phyloP scores from a whole-genome alignment of 1,140 invertebrate genomes.

The Solenopsis fugax region DNA sequence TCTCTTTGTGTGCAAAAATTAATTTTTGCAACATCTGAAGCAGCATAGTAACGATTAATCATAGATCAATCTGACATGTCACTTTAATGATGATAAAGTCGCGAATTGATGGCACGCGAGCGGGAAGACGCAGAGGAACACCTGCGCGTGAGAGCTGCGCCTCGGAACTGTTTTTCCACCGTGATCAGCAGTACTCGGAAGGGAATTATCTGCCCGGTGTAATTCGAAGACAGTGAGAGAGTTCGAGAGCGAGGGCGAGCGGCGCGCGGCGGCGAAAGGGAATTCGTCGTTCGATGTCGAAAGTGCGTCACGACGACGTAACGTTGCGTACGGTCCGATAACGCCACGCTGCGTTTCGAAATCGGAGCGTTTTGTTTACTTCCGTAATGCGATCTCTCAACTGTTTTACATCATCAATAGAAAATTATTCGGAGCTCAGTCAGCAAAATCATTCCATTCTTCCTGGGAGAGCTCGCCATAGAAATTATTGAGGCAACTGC shows the following conservation, averaged over 20 bases:
- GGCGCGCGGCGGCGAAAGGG: neutral
- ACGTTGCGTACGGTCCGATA: neutral
- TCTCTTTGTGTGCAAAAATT: neutral
- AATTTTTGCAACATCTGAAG: neutral
- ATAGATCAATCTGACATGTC: neutral
- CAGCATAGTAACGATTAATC: neutral
- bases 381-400: neutral
- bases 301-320: neutral
- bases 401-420: neutral
- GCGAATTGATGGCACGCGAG: conserved; percentile 6
- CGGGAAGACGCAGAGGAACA: conserved; percentile 32
- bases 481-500: neutral
- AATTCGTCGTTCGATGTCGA: conserved; percentile 23
- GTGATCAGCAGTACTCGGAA: conserved; percentile 63
- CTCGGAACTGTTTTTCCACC: conserved; percentile 17
- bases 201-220: conserved; percentile 49
- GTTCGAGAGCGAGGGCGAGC: neutral
- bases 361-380: neutral
- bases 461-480: neutral
- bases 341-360: too few relatives aligned
- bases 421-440: neutral
- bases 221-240: conserved; percentile 67
- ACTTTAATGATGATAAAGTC: conserved; percentile 3
- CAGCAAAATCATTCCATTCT: neutral
- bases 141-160: conserved; percentile 57